Conservation (phyloP, 2,888 invertebrate species). For the Formica aserva region DNA sequence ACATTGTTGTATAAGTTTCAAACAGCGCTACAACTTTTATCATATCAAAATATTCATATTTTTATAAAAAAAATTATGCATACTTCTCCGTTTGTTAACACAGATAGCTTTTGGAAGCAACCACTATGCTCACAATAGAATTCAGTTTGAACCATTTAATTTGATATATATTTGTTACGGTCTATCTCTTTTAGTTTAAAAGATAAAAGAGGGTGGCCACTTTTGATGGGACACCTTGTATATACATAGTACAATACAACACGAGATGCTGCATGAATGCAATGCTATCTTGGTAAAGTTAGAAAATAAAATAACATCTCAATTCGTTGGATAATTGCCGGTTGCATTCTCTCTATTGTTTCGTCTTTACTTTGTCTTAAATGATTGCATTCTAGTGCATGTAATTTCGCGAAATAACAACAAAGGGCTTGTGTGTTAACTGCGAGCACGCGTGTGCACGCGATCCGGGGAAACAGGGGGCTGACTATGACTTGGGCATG, state of each 20-base stretch:
- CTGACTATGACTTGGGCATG: slow-evolving; percentile 43
- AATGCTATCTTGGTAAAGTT: neutral
- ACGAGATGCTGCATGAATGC: neutral
- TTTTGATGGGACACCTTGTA: too few species aligned
- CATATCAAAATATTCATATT: too few species aligned
- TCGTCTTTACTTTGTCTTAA: neutral
- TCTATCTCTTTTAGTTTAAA: too few species aligned
- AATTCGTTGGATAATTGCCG: neutral
- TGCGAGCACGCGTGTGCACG: neutral
- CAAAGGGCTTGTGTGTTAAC: neutral
- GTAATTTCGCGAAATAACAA: neutral
- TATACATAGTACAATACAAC: neutral
- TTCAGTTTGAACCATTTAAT: too few species aligned
- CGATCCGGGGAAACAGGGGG: neutral
- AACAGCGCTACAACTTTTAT: too few species aligned
- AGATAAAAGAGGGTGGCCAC: too few species aligned
- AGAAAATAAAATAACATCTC: neutral
- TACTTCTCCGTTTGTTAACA: too few species aligned
- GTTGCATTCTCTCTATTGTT: neutral
- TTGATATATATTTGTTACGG: too few species aligned
- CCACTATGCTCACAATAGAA: too few species aligned
- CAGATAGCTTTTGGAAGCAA: too few species aligned
- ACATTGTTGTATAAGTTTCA: too few species aligned
- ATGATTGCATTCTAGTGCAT: neutral
- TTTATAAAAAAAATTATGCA: too few species aligned